These are phyloP conservation scores for Agelastica alni DNA, from an alignment of 2,888 invertebrate genomes.

Conservation along the genomic window DNA sequence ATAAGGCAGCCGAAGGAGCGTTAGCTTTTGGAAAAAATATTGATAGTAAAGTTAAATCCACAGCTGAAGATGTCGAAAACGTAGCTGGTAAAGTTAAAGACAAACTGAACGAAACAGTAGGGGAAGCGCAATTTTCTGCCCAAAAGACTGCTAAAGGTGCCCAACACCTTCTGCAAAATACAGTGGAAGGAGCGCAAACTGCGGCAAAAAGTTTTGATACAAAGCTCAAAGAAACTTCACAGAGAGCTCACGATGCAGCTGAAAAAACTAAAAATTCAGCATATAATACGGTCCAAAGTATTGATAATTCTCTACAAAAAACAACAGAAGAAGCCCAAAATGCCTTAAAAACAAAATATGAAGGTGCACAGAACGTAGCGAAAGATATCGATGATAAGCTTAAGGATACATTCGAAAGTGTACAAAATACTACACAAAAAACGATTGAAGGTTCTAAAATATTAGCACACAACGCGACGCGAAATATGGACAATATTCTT, in stretches of 20 bases:
- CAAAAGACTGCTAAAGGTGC: slow-evolving; percentile 23
- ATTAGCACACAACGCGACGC: slow-evolving; percentile 30
- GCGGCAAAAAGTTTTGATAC: slow-evolving; percentile 27
- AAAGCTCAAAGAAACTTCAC: slow-evolving; percentile 34
- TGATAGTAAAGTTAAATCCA: slow-evolving; percentile 63
- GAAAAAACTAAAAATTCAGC: slow-evolving; percentile 23
- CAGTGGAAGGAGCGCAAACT: slow-evolving; percentile 23
- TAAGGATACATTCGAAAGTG: slow-evolving; percentile 21
- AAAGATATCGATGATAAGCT: slow-evolving; percentile 7
- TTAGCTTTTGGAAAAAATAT: slow-evolving; percentile 33
- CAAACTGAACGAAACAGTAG: slow-evolving; percentile 19
- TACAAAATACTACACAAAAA: slow-evolving; percentile 30
- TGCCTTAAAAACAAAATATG: slow-evolving; percentile 5
- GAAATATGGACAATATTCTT: slow-evolving; percentile 58
- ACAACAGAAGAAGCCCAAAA: slow-evolving; percentile 23
- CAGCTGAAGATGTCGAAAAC: slow-evolving; percentile 24
- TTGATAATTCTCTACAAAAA: not conserved
- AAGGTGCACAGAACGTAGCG: slow-evolving; percentile 29
- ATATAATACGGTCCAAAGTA: not conserved
- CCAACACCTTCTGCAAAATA: slow-evolving; percentile 19
- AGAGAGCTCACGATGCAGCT: slow-evolving; percentile 25
- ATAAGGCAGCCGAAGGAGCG: slow-evolving; percentile 25
- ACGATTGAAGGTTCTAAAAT: too few species aligned
- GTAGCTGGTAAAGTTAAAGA: slow-evolving; percentile 23
- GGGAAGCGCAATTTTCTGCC: slow-evolving; percentile 30